These are phyloP conservation scores for Poeciliopsis occidentalis DNA, from an alignment of 2,113 vertebrate genomes.

Conservation along the genomic window DNA sequence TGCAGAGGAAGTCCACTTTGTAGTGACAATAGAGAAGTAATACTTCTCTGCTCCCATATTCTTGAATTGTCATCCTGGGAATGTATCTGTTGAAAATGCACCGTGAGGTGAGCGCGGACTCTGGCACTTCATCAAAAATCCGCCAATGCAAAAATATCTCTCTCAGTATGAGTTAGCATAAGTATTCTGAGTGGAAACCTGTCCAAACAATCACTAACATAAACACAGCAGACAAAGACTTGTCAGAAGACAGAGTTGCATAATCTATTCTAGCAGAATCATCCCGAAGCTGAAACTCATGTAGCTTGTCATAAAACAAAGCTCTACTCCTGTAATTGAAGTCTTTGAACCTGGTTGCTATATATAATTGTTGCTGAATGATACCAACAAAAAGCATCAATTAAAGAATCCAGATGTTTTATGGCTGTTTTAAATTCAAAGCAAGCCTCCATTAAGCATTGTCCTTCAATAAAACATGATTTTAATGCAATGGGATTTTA, in stretches of 20 bases:
- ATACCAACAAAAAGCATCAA: not conserved
- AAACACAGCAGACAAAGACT: not conserved
- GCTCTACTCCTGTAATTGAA: too few relatives aligned
- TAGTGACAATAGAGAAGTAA: conserved; percentile 8
- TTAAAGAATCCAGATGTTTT: not conserved
- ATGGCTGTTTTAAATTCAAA: not conserved
- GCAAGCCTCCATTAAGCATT: not conserved
- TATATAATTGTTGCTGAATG: not conserved
- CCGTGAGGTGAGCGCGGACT: conserved; percentile 24
- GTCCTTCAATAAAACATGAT: not conserved
- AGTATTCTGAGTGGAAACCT: conserved; percentile 9
- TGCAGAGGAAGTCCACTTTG: conserved; percentile 9
- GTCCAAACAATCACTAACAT: not conserved
- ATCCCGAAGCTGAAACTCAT: not conserved
- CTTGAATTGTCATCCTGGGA: conserved; percentile 62
- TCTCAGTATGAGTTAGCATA: conserved; percentile 20
- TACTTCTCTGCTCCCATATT: conserved; percentile 48
- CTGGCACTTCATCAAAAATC: conserved; percentile 23
- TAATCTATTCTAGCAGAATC: not conserved
- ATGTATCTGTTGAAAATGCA: conserved; percentile 35
- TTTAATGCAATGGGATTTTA: too few relatives aligned
- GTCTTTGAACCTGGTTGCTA: not conserved
- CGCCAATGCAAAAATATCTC: conserved; percentile 12
- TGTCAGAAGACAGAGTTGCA: not conserved
- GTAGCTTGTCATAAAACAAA: not conserved